phyloP scores from a whole-genome alignment of 2,797 vertebrate genomes.

The Cottoperca gobio region DNA sequence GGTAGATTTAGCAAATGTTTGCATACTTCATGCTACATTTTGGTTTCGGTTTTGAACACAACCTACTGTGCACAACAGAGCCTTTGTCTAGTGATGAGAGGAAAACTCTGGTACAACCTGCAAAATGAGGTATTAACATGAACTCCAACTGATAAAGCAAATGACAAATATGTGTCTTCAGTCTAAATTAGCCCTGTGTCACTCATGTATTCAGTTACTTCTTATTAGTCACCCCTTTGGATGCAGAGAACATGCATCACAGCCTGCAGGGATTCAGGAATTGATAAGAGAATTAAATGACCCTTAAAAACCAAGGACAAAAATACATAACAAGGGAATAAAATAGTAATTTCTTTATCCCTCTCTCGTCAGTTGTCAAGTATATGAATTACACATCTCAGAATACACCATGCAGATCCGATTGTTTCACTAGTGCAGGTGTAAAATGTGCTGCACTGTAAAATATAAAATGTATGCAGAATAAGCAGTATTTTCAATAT shows the following conservation, averaged over 20 bases:
- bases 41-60: too few relatives aligned
- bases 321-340: not conserved
- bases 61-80: not conserved
- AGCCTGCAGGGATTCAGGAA: not conserved
- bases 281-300: not conserved
- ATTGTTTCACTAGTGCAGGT: not conserved
- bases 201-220: not conserved
- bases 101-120: not conserved
- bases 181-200: not conserved
- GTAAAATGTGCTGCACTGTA: slow-evolving; percentile 18
- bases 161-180: not conserved
- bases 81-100: not conserved
- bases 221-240: slow-evolving; percentile 5
- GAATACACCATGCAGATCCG: not conserved
- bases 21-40: too few relatives aligned
- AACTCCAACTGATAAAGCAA: not conserved
- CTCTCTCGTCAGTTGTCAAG: not conserved
- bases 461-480: slow-evolving; percentile 52
- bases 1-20: too few relatives aligned
- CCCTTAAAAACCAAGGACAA: slow-evolving; percentile 4
- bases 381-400: not conserved
- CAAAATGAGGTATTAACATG: not conserved
- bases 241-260: not conserved
- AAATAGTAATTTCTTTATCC: too few relatives aligned
- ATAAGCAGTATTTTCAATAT: slow-evolving; percentile 34